Percentiles rank a stretch among this genome's conserved stretches.
Conservation (phyloP, 2,797 vertebrate genomes). For the Argyrosomus regius region DNA sequence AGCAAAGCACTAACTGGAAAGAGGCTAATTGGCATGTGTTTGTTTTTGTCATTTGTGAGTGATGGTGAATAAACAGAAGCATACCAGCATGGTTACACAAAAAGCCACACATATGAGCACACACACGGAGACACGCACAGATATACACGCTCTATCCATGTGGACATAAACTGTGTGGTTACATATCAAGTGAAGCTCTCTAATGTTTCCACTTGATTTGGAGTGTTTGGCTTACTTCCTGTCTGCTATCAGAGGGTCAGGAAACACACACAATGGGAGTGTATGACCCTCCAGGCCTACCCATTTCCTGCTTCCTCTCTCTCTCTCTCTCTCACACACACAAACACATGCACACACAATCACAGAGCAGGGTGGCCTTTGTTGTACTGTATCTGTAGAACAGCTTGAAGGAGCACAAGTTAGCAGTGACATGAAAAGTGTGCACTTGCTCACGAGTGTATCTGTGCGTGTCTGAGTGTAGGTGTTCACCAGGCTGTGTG, state of each 20-base stretch:
- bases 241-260: slow-evolving; percentile 58
- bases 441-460: not conserved
- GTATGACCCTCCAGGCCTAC: slow-evolving; percentile 28
- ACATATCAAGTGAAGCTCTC: slow-evolving; percentile 38
- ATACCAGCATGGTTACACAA: slow-evolving; percentile 17
- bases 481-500: slow-evolving; percentile 52
- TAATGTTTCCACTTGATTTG: slow-evolving; percentile 73
- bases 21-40: slow-evolving; percentile 23
- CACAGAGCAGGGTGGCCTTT: slow-evolving; percentile 18
- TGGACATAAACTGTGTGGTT: slow-evolving; percentile 28
- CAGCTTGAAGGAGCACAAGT: slow-evolving; percentile 47
- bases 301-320: slow-evolving; percentile 56
- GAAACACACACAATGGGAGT: slow-evolving; percentile 74
- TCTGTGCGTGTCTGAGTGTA: slow-evolving; percentile 24
- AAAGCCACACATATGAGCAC: not conserved
- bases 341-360: slow-evolving; percentile 2
- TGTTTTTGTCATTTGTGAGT: slow-evolving; percentile 35
- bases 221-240: slow-evolving; percentile 75
- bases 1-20: slow-evolving; percentile 33
- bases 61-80: slow-evolving; percentile 15
- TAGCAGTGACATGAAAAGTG: slow-evolving; percentile 1
- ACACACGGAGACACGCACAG: not conserved
- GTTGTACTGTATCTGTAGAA: slow-evolving; percentile 28
- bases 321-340: slow-evolving; percentile 11
- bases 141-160: not conserved